phyloP scores from a whole-genome alignment of 2,113 vertebrate genomes.

The rat (Rattus norvegicus) region GRCr8 NC_086020.1:238001501-238002000 shows the following conservation, averaged over 20 bases:
- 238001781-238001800: not conserved
- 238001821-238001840: not conserved
- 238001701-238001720: not conserved
- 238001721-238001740: not conserved
- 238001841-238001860: not conserved
- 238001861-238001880: not conserved
- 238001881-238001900: not conserved
- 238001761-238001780: not conserved
- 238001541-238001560: not conserved
- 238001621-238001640: slow-evolving; percentile 15
- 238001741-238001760: not conserved
- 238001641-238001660: slow-evolving; percentile 7
- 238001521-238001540: not conserved
- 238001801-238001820: not conserved
- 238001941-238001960: not conserved
- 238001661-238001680: not conserved
- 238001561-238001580: slow-evolving; percentile 13
- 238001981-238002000: not conserved
- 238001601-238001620: not conserved
- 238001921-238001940: too few relatives aligned
- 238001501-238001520: not conserved
- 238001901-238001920: not conserved
- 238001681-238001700: not conserved
- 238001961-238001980: not conserved
- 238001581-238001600: slow-evolving; percentile 9